These are phyloP conservation scores for Macrophya alboannulata DNA, from an alignment of 2,888 invertebrate species.

Conservation along the genomic window DNA sequence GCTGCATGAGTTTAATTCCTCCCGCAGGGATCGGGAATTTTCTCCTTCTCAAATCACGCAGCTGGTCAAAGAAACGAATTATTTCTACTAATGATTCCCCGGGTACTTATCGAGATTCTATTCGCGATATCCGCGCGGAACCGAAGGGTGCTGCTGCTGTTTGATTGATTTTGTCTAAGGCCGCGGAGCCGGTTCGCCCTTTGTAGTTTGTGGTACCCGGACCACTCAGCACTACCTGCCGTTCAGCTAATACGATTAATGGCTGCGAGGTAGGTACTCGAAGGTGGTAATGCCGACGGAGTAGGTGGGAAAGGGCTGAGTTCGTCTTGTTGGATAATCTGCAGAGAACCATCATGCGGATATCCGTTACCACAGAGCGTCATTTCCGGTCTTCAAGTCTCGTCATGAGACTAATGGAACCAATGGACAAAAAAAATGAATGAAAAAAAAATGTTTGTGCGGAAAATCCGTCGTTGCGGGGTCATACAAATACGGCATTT, in stretches of 20 bases:
- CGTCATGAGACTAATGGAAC: background rate
- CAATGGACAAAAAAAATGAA: background rate
- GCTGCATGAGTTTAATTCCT: background rate
- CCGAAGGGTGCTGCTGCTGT: background rate
- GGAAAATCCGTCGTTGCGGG: background rate
- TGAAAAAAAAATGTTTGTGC: background rate
- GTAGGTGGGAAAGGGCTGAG: background rate
- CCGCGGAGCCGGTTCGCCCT: conserved; percentile 45
- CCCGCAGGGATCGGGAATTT: background rate
- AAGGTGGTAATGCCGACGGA: conserved; percentile 38
- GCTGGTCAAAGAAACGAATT: background rate
- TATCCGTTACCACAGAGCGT: background rate
- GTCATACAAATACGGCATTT: background rate
- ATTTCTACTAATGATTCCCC: conserved; percentile 2
- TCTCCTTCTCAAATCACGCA: background rate
- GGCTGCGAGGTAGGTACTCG: conserved; percentile 59
- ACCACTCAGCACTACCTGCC: conserved; percentile 69
- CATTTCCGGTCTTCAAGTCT: background rate
- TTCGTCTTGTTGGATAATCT: conserved; percentile 21
- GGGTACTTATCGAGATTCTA: background rate
- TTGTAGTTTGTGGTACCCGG: conserved; percentile 57
- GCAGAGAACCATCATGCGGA: conserved; percentile 9
- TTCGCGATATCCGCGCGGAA: background rate
- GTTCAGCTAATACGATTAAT: conserved; percentile 75
- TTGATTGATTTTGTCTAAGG: conserved; percentile 47